Conservation (phyloP, 1,140 invertebrate genomes). For the Tetramorium simillimum region DNA sequence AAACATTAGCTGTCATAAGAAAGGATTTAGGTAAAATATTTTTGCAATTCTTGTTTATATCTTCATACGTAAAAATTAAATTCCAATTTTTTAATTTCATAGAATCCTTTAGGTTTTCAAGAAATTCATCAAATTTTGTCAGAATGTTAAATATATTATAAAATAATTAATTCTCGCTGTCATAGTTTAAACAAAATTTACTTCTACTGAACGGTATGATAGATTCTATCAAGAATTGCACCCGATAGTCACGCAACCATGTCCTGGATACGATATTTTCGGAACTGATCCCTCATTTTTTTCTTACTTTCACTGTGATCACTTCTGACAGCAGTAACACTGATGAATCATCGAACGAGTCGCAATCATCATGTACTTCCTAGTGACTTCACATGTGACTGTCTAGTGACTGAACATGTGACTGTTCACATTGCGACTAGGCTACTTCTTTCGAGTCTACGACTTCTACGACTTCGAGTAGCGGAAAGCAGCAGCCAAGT, state of each 20-base stretch:
- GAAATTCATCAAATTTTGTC: neutral
- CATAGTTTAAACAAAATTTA: neutral
- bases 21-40: neutral
- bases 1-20: conserved; percentile 18
- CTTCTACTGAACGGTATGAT: neutral
- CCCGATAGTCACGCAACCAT: neutral
- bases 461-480: no score
- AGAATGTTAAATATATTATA: neutral
- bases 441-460: no score
- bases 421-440: neutral
- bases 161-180: neutral
- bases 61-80: neutral
- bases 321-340: neutral
- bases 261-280: neutral
- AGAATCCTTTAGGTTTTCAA: neutral
- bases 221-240: neutral
- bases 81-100: neutral
- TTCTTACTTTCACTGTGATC: conserved; percentile 14
- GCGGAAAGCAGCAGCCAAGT: neutral
- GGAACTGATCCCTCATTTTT: neutral
- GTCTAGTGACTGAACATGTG: no score
- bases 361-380: neutral
- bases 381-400: neutral
- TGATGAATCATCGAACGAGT: neutral
- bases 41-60: neutral